These are phyloP conservation scores for Aphis craccivora DNA, from an alignment of 1,140 invertebrate genomes.

Conservation along the genomic window DNA sequence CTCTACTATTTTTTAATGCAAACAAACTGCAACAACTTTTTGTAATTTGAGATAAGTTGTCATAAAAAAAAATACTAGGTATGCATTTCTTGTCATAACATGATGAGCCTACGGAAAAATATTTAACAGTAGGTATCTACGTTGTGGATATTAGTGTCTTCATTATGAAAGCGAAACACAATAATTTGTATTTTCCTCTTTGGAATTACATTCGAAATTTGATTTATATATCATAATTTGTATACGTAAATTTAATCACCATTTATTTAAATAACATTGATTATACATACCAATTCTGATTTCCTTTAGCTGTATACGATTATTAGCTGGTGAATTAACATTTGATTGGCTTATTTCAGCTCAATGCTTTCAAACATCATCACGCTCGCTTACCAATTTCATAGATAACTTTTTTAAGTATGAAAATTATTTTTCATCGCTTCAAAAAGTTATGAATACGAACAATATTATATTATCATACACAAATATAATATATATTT, in stretches of 20 bases:
- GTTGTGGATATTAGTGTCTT: background rate
- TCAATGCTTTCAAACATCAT: background rate
- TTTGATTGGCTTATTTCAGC: background rate
- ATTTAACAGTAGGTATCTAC: background rate
- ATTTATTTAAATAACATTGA: background rate
- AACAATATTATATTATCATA: background rate
- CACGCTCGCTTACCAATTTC: background rate
- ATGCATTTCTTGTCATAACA: background rate
- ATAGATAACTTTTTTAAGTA: background rate
- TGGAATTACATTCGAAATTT: too few relatives aligned
- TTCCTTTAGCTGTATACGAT: background rate
- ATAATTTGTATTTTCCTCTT: background rate
- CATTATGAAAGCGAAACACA: background rate
- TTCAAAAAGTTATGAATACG: background rate
- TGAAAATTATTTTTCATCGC: background rate
- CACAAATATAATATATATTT: background rate
- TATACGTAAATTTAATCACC: too few relatives aligned
- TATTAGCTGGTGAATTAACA: too few relatives aligned
- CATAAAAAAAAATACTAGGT: too few relatives aligned
- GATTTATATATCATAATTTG: too few relatives aligned
- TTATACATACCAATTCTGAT: background rate
- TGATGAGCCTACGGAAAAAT: background rate
- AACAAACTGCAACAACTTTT: too few relatives aligned
- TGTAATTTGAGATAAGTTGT: background rate
- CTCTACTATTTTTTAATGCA: too few relatives aligned